Evolutionary conservation across 1,140 invertebrate genomes (phyloP), one percentile per base, ranked within the genome.

Genomic region (Orussus abietinus): DNA sequence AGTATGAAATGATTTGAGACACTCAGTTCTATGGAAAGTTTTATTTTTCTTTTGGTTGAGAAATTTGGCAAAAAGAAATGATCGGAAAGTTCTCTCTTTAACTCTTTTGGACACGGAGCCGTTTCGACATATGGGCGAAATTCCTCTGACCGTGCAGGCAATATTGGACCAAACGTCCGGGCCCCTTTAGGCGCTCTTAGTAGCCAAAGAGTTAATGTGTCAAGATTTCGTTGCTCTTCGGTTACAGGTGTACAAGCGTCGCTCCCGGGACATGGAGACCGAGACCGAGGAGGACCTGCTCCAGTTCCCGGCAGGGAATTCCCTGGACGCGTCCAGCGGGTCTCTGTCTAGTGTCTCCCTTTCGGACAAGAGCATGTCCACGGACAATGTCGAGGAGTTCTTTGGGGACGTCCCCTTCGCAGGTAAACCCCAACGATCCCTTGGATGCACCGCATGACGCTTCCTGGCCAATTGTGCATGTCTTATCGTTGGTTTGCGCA

Each of bases 341-440:
- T 77, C 75, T 49, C 69, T 85, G 40, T 82, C 80, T 30, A 84
- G 80, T 62, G 77, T 84, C 37, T 85, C 82, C 2, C 72, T 82
- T 12, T 84, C 82, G 7, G 83, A 86, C 63, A 82, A 87, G 63
- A 89, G 86, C 62, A 80, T 85, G 33, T 86, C 85, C 48, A 86
- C 85, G 9, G 85, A 87, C 58, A 86, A 89, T 59, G 85, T 91
- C 31, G 88, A 92, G 71, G 88, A 91, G 70, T 90, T 84, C 63
- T 79, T 88, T 38, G 84, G 85, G 39, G 88, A 92, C 62, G 81
- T 84, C 38, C 88, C 89, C 38, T 93, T 90, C 75, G 88, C 88
- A 69, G 89, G 87, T 90, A 75, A 83, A 79, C 69, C 65, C 57
- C 68, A 72, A 66, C 67, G 65, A 59, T 70, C 70, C 65, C 69